Conservation (phyloP, 2,797 vertebrate genomes). For the Epinephelus awoara region DNA sequence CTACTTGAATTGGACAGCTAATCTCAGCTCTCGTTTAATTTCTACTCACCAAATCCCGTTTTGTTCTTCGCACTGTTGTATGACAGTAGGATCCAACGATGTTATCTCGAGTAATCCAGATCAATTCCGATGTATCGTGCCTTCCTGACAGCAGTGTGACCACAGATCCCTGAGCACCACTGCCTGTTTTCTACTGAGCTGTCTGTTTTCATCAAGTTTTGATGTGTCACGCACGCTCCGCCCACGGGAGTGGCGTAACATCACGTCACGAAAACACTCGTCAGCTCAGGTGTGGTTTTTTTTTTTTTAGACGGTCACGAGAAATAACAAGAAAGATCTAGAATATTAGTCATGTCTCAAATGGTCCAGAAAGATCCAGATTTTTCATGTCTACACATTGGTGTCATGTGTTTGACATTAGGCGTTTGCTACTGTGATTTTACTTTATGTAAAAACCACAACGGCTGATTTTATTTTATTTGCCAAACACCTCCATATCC, state of each 20-base stretch:
- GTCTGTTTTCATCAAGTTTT: conserved; percentile 54
- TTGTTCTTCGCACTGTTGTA: neutral
- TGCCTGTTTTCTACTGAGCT: conserved; percentile 13
- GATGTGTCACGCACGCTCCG: conserved; percentile 59
- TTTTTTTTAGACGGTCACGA: neutral
- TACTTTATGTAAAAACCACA: neutral
- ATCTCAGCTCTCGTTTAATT: neutral
- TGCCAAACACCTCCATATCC: neutral
- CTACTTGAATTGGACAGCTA: conserved; percentile 18
- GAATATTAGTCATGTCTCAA: conserved; percentile 19
- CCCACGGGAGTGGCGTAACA: conserved; percentile 1
- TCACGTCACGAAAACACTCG: neutral
- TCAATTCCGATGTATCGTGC: rapidly evolving
- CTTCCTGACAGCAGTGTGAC: neutral
- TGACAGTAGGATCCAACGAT: neutral
- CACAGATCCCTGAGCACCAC: neutral
- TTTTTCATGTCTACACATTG: neutral
- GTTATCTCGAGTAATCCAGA: neutral
- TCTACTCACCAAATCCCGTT: conserved; percentile 60
- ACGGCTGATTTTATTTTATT: neutral
- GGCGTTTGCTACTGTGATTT: neutral
- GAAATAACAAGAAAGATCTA: conserved; percentile 51
- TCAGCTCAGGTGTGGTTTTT: conserved; percentile 23
- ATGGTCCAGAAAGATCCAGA: conserved; percentile 12
- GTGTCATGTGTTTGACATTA: too few relatives aligned